Evolutionary conservation across 1,140 invertebrate species (phyloP).

Genomic region (Lepidurus apus): DNA sequence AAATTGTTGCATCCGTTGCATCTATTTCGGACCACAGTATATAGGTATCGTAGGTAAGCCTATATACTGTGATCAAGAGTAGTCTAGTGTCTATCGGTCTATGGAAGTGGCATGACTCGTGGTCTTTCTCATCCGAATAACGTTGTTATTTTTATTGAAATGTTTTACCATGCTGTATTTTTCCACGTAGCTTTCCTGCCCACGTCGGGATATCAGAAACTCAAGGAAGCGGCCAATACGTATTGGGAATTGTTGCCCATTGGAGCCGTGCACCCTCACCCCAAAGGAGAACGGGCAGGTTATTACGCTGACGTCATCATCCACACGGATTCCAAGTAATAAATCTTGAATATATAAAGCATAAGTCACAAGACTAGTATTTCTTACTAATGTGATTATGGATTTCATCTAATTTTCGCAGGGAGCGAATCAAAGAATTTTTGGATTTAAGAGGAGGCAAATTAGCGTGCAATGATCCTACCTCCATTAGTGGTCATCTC

Average conservation of each 20-base stretch:
- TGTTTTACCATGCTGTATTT: neutral
- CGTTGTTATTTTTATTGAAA: neutral
- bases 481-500: conserved; percentile 52
- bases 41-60: too few species aligned
- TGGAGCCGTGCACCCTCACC: conserved; percentile 54
- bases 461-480: conserved; percentile 52
- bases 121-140: neutral
- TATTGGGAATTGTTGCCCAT: conserved; percentile 51
- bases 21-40: too few species aligned
- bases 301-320: conserved; percentile 58
- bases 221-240: conserved; percentile 45
- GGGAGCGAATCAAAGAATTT: conserved; percentile 53
- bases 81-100: neutral
- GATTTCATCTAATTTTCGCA: conserved; percentile 41
- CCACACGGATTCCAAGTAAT: conserved; percentile 53
- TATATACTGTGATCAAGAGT: neutral
- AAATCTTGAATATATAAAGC: neutral
- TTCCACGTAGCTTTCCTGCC: conserved; percentile 54
- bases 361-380: conserved; percentile 7
- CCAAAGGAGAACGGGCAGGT: conserved; percentile 49
- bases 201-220: conserved; percentile 51
- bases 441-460: conserved; percentile 53
- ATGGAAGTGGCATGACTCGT: neutral
- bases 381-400: neutral
- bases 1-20: too few species aligned